Evolutionary conservation across 2,888 invertebrate species (phyloP), one percentile per base, ranked within the genome.

Genomic region (Cheilosia scutellata): DNA sequence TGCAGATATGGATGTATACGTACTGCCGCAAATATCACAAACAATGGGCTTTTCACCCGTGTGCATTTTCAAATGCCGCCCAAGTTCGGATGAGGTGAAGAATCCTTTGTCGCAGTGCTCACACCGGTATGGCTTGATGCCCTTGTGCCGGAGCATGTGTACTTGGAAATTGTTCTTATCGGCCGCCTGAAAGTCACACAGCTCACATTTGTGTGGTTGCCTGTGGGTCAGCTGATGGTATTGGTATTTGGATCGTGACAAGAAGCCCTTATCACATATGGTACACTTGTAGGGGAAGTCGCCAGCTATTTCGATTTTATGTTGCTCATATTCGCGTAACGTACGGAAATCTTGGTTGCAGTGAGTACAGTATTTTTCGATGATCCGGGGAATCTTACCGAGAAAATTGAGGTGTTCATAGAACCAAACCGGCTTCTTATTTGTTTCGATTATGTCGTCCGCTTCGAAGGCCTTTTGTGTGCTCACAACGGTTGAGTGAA

Each of bases 141-240:
- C 75, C 29, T 84, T 71, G 9, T 84, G 84, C 0, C 84, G 84
- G 2, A 79, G 84, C 84, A 84, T 84, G n/a, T 84, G 84, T 7
- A 84, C 79, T 33, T 84, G 75, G 9, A 84, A 84, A 11, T 84
- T 84, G 25, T 79, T 75, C 20, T 55, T 79, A 42, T 84, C 84
- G 27, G 47, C 79, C 1, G 84, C 84, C 27, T 71, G 70, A 5
- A 84, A 84, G 2, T 63, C 84, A 7, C 84, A 84, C 9, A 76
- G 65, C 9, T 79, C 79, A 27, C 84, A 84, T 60, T 83, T 83
- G 2, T 68, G 66, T 0, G 82, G 82, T 20, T 83, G 77, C n/a
- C 77, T 83, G 33, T 83, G 83, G 5, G 78, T 83, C 5, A 74
- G 63, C 53, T 78, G 72, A 51, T 83, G 83, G 31, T 78, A 83